Evolutionary conservation across 2,888 invertebrate species (phyloP).

Genomic region (Mythimna loreyi): DNA sequence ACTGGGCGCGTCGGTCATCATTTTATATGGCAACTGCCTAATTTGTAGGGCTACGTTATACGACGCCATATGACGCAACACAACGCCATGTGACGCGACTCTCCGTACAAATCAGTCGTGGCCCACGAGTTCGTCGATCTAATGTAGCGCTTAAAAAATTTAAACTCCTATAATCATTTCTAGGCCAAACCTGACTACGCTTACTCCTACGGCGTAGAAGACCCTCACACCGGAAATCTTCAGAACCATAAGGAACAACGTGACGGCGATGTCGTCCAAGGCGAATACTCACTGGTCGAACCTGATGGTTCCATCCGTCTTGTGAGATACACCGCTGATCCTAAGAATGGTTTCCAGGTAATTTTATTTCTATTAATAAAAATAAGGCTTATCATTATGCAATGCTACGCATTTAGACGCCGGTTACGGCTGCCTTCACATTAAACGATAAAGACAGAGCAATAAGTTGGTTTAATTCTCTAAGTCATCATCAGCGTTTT

Average conservation of each 20-base stretch:
- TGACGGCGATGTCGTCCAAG: constrained; percentile 93
- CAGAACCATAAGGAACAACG: constrained; percentile 94
- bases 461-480: too few relatives aligned
- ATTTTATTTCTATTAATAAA: constrained; percentile 9
- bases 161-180: constrained; percentile 27
- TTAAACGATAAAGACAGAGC: too few relatives aligned
- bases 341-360: constrained; percentile 94
- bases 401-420: too few relatives aligned
- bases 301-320: constrained; percentile 94
- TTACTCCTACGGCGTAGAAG: constrained; percentile 94
- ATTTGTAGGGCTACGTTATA: too few relatives aligned
- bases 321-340: constrained; percentile 94
- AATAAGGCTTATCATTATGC: not conserved
- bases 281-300: constrained; percentile 94
- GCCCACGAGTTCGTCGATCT: too few relatives aligned
- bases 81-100: too few relatives aligned
- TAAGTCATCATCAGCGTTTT: too few relatives aligned
- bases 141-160: not conserved
- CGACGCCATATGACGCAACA: too few relatives aligned
- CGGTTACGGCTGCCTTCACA: too few relatives aligned
- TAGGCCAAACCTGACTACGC: constrained; percentile 94
- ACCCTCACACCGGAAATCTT: constrained; percentile 93
- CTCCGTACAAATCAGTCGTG: too few relatives aligned
- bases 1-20: too few relatives aligned
- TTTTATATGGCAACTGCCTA: too few relatives aligned